phyloP scores from a whole-genome alignment of 1,140 invertebrate genomes.

The Magallana gigas region DNA sequence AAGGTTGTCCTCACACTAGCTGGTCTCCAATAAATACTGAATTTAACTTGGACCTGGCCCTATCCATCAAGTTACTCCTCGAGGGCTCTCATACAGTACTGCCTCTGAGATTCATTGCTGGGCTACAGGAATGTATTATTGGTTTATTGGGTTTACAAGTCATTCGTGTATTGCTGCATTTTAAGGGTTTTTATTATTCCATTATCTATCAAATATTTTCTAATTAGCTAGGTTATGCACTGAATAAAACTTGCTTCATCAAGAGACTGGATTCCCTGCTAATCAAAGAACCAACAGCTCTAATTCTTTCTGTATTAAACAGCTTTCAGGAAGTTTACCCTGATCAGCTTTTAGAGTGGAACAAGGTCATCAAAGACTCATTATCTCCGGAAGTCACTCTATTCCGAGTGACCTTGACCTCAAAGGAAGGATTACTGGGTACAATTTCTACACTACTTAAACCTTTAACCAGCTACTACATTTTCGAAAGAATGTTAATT shows the following conservation, averaged over 20 bases:
- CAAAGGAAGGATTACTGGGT: background rate
- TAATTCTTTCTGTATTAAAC: background rate
- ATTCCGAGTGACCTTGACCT: constrained; percentile 7
- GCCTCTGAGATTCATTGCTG: too few species aligned
- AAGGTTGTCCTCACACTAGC: background rate
- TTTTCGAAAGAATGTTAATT: constrained; percentile 19
- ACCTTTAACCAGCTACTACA: background rate
- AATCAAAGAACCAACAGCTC: background rate
- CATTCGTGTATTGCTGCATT: background rate
- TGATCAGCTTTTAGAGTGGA: background rate
- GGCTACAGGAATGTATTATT: too few species aligned
- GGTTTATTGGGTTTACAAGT: too few species aligned
- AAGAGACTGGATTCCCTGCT: background rate
- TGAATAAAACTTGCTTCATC: background rate
- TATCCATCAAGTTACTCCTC: background rate
- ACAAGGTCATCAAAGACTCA: background rate
- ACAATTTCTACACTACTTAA: background rate
- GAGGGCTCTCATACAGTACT: background rate
- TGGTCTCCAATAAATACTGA: background rate
- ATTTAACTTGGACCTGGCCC: background rate
- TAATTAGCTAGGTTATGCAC: background rate
- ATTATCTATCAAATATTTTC: background rate
- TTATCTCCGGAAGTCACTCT: background rate
- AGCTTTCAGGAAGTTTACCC: background rate
- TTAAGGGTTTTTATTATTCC: background rate